These are phyloP conservation scores for Lepilemur septentrionalis DNA, from an alignment of 2,797 vertebrate species.

Conservation along the genomic window DNA sequence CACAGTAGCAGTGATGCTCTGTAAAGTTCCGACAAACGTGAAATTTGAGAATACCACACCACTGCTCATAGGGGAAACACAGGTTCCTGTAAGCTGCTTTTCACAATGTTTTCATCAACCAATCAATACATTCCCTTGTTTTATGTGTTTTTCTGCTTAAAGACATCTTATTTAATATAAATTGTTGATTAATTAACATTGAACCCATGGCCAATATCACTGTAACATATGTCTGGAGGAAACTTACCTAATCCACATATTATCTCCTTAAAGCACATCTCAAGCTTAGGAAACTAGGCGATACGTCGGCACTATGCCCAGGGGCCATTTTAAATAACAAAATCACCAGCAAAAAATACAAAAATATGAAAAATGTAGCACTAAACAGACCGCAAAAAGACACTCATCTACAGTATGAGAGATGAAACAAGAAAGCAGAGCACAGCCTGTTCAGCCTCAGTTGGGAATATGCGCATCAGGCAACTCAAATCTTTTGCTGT, in stretches of 20 bases:
- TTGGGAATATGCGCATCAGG: neutral
- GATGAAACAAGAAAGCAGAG: neutral
- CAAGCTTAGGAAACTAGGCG: neutral
- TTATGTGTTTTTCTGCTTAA: neutral
- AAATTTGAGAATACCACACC: neutral
- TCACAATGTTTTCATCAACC: neutral
- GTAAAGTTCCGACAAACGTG: neutral
- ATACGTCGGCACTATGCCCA: neutral
- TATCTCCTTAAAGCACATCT: neutral
- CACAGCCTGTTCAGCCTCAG: no score
- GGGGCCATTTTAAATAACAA: no score
- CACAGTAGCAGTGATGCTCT: neutral
- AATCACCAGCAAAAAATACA: no score
- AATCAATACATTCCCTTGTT: neutral
- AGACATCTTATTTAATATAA: neutral
- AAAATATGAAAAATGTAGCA: no score
- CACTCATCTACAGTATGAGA: no score
- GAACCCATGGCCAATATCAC: neutral
- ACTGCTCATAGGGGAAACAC: neutral
- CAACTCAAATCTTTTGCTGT: neutral
- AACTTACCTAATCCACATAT: neutral
- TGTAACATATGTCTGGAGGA: neutral
- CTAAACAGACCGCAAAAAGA: no score
- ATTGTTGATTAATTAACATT: neutral
- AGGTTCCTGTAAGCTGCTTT: neutral